A percentile compares a stretch with the other conserved stretches of the same genome.
Conservation (phyloP, 2,888 invertebrate genomes). For the Aelia acuminata region DNA sequence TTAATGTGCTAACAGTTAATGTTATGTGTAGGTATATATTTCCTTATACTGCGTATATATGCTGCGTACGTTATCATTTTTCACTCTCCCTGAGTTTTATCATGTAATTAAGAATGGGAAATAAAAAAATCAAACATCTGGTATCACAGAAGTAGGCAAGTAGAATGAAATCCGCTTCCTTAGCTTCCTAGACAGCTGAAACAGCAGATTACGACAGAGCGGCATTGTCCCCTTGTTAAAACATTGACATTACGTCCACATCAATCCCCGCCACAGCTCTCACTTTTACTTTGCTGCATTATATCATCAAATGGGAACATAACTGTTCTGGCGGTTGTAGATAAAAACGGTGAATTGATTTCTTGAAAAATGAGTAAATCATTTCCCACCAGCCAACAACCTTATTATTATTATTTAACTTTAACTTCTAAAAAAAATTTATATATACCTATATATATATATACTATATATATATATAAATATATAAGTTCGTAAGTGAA, state of each 20-base stretch:
- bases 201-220: neutral
- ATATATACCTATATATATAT: too few relatives aligned
- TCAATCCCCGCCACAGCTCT: neutral
- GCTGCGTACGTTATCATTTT: too few relatives aligned
- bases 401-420: neutral
- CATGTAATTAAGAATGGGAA: neutral
- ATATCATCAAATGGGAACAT: neutral
- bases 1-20: too few relatives aligned
- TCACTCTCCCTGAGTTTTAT: neutral
- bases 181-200: neutral
- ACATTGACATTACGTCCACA: slow-evolving; percentile 7
- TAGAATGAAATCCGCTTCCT: neutral
- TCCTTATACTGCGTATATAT: too few relatives aligned
- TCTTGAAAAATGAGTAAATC: neutral
- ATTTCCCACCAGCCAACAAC: neutral
- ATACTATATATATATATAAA: too few relatives aligned
- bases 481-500: too few relatives aligned
- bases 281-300: neutral
- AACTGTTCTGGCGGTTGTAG: neutral
- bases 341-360: neutral
- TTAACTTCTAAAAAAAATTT: too few relatives aligned
- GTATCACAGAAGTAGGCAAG: neutral
- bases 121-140: neutral
- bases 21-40: too few relatives aligned
- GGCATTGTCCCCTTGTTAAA: neutral